Evolutionary conservation across 2,888 invertebrate genomes (phyloP).

Genomic region (Lamellibrachia columna): DNA sequence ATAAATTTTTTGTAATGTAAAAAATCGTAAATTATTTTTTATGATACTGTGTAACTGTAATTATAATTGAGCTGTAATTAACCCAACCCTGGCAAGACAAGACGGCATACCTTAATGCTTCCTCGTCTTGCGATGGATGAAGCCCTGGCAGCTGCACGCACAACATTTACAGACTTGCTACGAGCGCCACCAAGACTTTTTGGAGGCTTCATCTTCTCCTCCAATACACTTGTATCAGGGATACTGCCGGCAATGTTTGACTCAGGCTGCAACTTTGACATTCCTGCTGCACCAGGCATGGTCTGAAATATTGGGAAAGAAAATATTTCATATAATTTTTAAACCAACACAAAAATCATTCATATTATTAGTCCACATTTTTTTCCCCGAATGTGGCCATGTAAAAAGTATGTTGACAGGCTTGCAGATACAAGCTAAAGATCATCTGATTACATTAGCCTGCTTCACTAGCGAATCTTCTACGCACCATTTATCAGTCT

Average conservation of each 20-base stretch:
- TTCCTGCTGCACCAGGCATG: background rate
- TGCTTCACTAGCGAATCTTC: background rate
- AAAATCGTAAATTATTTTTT: too few relatives aligned
- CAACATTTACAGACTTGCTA: background rate
- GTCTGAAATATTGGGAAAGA: background rate
- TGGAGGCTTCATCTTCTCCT: background rate
- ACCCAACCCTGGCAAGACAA: background rate
- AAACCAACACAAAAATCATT: too few relatives aligned
- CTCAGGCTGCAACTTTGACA: background rate
- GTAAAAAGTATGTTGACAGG: background rate
- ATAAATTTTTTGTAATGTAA: too few relatives aligned
- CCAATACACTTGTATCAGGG: background rate
- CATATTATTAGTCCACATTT: too few relatives aligned
- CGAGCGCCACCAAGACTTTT: background rate
- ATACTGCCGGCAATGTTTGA: background rate
- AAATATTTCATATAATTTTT: background rate
- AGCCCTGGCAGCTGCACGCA: background rate
- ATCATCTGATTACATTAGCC: background rate
- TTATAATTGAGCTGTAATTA: too few relatives aligned
- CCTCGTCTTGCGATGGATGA: background rate
- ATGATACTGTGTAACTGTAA: too few relatives aligned
- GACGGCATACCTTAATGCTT: background rate
- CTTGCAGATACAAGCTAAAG: background rate
- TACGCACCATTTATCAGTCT: background rate
- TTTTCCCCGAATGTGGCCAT: background rate